Conservation (phyloP, 2,797 vertebrate species). For the Rachycentron canadum region DNA sequence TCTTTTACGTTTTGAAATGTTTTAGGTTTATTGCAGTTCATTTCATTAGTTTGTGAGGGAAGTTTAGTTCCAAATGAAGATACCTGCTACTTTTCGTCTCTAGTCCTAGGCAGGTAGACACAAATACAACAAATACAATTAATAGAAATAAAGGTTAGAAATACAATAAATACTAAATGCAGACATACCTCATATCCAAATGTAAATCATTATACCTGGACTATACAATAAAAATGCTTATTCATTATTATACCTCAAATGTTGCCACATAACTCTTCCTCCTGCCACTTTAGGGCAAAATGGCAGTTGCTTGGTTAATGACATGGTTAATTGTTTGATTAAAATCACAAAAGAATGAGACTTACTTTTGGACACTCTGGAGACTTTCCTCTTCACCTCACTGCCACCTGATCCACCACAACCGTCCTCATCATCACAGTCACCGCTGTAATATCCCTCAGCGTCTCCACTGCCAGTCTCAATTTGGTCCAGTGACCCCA, state of each 20-base stretch:
- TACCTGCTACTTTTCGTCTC: no score
- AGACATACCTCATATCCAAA: neutral
- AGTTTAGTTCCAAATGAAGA: no score
- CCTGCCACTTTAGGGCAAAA: neutral
- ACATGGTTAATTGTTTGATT: neutral
- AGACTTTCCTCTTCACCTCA: constrained; percentile 79
- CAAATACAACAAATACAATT: no score
- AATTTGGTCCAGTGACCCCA: constrained; percentile 86
- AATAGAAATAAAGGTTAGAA: neutral
- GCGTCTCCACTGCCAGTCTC: constrained; percentile 87
- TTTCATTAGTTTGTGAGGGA: no score
- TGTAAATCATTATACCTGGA: neutral
- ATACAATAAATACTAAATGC: neutral
- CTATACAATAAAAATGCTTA: neutral
- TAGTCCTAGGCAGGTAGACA: no score
- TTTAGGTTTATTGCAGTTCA: no score
- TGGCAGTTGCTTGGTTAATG: neutral
- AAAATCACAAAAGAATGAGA: constrained; percentile 45
- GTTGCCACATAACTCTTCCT: neutral
- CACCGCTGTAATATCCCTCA: constrained; percentile 86
- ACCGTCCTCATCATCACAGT: constrained; percentile 93
- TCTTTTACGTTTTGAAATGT: no score
- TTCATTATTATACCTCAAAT: neutral
- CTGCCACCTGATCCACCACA: constrained; percentile 89
- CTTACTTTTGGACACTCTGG: constrained; percentile 86